Evolutionary conservation across 2,113 vertebrate species (phyloP), one percentile per base, ranked within the genome.

Genomic region (Panurus biarmicus): DNA sequence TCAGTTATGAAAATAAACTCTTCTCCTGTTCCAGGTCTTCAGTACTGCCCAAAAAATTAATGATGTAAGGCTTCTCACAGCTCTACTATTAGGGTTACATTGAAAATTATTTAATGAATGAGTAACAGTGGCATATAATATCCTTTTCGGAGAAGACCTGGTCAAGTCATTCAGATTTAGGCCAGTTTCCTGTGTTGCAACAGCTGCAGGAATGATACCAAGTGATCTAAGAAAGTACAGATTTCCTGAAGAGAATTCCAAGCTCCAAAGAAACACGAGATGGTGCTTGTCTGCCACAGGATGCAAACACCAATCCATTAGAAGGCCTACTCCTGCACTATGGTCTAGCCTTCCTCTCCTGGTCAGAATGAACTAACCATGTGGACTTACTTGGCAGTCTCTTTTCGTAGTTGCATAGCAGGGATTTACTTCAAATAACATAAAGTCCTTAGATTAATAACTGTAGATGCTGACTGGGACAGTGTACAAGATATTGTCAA

Each of bases 201-300:
- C 83, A 90, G 72, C 88, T 95, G 91, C 93, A 92, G 58, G 65
- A 96, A 74, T 42, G 50, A 85, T 57, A 93, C 2, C 5, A 80
- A 88, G 36, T n/a, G 47, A 85, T 77, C 80, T 57, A 74, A 88
- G 76, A 89, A 89, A 74, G 48, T 12, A 72, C 12, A 28, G 31
- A 47, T 69, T 92, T 89, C 84, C 66, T 82, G 38, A 96, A 78
- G 87, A 93, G 78, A 91, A 71, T 70, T 66, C 83, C 70, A 92
- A 70, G 45, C 54, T 66, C 54, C 13, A 75, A 48, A 95, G 87
- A 95, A 96, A 95, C 71, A 65, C 1, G 81, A 93, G 89, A 87
- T 85, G 38, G 42, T 66, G 44, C 75, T 66, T 67, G 51, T 40
- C 66, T 62, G 60, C 61, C 81, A 66, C 64, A 71, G 31, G 75